phyloP scores from a whole-genome alignment of 1,140 invertebrate species.

The Zophobas atratus region DNA sequence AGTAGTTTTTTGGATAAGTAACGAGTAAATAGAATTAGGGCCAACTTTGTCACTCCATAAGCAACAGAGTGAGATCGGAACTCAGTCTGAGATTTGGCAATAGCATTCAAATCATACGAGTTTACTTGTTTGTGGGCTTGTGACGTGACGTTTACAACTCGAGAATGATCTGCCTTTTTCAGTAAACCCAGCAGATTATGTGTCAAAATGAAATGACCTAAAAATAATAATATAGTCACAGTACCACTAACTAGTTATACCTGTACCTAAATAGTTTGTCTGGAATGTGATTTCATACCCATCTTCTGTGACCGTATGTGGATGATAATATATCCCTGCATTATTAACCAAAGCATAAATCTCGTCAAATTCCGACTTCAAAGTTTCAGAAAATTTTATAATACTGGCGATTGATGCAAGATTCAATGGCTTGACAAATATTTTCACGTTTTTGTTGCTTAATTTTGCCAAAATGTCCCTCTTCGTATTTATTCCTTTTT shows the following conservation, averaged over 20 bases:
- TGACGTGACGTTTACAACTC: conserved; percentile 65
- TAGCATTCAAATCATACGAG: conserved; percentile 63
- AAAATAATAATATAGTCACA: conserved; percentile 36
- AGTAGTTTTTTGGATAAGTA: conserved; percentile 60
- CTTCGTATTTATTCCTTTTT: conserved; percentile 68
- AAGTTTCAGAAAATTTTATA: conserved; percentile 60
- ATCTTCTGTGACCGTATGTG: conserved; percentile 72
- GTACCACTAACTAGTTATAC: background rate
- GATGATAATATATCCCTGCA: conserved; percentile 74
- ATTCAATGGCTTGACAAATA: conserved; percentile 64
- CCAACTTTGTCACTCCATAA: conserved; percentile 65
- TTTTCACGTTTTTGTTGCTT: conserved; percentile 62
- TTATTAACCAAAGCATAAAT: conserved; percentile 74
- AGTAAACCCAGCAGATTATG: conserved; percentile 61
- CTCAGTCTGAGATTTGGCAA: conserved; percentile 61
- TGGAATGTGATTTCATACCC: conserved; percentile 75
- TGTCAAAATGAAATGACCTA: conserved; percentile 66
- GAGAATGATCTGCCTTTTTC: conserved; percentile 57
- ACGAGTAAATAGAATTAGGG: conserved; percentile 62
- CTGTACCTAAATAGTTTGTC: conserved; percentile 74
- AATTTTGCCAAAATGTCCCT: conserved; percentile 64
- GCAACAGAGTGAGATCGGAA: conserved; percentile 62
- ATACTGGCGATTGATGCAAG: conserved; percentile 63
- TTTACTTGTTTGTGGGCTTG: conserved; percentile 64
- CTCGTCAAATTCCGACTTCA: conserved; percentile 60